These are phyloP conservation scores for Denticeps clupeoides DNA, from an alignment of 2,797 vertebrate genomes.

Conservation along the genomic window DNA sequence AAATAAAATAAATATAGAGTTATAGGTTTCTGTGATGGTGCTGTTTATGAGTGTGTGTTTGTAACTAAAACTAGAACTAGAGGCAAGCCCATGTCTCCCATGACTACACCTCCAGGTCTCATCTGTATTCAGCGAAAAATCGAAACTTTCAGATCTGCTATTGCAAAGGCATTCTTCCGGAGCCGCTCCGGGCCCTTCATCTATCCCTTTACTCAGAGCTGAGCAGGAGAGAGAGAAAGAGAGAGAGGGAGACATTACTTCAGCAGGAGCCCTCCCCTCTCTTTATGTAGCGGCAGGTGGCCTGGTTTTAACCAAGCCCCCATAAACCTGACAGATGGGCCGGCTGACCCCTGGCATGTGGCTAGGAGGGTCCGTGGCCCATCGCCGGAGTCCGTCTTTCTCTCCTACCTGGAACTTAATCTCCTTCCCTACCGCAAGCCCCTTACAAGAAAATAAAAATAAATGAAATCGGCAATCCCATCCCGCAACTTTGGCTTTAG, in stretches of 20 bases:
- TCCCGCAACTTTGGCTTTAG: conserved; percentile 18
- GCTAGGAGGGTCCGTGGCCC: conserved; percentile 17
- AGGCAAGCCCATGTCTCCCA: conserved; percentile 10
- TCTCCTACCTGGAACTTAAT: conserved; percentile 41
- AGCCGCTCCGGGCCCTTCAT: conserved; percentile 22
- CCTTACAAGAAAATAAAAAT: background rate
- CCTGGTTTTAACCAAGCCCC: background rate
- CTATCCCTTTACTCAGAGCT: background rate
- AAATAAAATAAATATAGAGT: too few relatives aligned
- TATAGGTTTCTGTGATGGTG: conserved; percentile 1
- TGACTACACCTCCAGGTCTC: conserved; percentile 25
- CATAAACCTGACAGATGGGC: too few relatives aligned
- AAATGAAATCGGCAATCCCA: background rate
- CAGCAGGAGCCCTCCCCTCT: conserved; percentile 17
- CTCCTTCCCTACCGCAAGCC: background rate
- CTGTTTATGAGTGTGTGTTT: conserved; percentile 5
- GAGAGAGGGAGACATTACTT: conserved; percentile 27
- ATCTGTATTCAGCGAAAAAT: conserved; percentile 42
- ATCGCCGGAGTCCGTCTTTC: conserved; percentile 44
- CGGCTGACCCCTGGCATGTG: background rate
- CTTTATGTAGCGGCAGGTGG: background rate
- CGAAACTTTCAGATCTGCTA: conserved; percentile 34
- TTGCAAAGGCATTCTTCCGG: conserved; percentile 27
- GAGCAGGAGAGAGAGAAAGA: conserved; percentile 1
- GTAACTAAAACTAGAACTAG: background rate